Evolutionary conservation across 2,113 vertebrate genomes (phyloP).

Genomic region (Oophaga pumilio): DNA sequence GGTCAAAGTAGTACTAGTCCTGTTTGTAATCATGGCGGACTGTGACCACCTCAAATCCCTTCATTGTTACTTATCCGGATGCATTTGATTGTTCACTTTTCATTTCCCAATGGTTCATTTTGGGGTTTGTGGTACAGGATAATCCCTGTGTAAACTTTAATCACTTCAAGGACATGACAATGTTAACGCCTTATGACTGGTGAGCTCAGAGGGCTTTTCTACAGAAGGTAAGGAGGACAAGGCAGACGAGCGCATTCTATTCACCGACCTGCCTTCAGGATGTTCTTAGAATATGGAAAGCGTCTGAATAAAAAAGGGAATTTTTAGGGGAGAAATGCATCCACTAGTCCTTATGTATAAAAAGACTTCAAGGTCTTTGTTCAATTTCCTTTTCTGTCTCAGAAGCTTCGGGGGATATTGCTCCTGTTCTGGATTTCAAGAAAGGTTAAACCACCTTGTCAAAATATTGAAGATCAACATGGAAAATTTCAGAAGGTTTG

Average conservation of each 20-base stretch:
- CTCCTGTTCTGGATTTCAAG: constrained; percentile 40
- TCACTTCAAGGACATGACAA: constrained; percentile 50
- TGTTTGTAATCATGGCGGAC: background rate
- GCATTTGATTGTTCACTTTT: background rate
- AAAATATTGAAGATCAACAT: constrained; percentile 48
- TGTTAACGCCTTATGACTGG: constrained; percentile 45
- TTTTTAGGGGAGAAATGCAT: constrained; percentile 22
- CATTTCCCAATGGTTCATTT: background rate
- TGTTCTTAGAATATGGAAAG: constrained; percentile 33
- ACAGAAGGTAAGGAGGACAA: background rate
- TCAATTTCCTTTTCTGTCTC: constrained; percentile 38
- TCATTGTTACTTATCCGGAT: background rate
- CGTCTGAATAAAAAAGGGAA: background rate
- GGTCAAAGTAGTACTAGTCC: background rate
- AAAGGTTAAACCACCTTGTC: constrained; percentile 55
- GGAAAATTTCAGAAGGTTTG: constrained; percentile 29
- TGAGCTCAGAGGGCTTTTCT: constrained; percentile 33
- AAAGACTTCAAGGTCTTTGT: constrained; percentile 54
- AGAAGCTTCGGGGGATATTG: constrained; percentile 48
- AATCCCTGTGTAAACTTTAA: background rate
- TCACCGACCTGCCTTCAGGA: constrained; percentile 37
- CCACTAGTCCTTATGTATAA: constrained; percentile 14
- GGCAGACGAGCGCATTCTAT: background rate
- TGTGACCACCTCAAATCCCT: background rate
- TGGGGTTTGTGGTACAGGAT: background rate